phyloP scores from a whole-genome alignment of 2,797 vertebrate genomes.

The Argya squamiceps region DNA sequence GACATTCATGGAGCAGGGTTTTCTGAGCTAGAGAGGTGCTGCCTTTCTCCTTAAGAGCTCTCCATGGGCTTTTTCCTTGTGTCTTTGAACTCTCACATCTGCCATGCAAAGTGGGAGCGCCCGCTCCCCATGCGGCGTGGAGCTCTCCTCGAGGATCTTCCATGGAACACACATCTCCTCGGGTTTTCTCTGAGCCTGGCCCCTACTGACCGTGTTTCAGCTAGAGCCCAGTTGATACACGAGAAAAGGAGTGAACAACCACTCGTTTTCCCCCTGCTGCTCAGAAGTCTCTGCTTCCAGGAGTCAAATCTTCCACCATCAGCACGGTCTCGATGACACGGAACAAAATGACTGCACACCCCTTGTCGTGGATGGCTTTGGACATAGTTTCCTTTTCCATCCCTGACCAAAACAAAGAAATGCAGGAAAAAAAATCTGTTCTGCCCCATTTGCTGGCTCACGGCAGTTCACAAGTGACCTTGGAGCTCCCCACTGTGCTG shows the following conservation, averaged over 20 bases:
- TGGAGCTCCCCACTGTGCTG: background rate
- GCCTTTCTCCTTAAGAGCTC: slow-evolving; percentile 18
- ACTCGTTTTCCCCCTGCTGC: background rate
- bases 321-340: rapidly evolving
- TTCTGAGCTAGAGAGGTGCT: background rate
- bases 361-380: background rate
- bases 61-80: background rate
- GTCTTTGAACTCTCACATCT: background rate
- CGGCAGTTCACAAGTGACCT: background rate
- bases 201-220: background rate
- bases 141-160: background rate
- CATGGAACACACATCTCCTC: background rate
- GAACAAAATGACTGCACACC: rapidly evolving
- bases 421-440: background rate
- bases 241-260: background rate
- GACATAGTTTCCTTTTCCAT: background rate
- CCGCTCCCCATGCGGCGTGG: rapidly evolving
- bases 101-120: background rate
- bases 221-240: background rate
- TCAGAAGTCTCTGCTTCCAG: background rate
- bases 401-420: slow-evolving; percentile 5
- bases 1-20: background rate
- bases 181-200: background rate
- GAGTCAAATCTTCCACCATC: background rate
- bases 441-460: background rate